Evolutionary conservation across 2,113 vertebrate species (phyloP), one percentile per base, ranked within the genome.

Genomic region (Hemicordylus capensis): DNA sequence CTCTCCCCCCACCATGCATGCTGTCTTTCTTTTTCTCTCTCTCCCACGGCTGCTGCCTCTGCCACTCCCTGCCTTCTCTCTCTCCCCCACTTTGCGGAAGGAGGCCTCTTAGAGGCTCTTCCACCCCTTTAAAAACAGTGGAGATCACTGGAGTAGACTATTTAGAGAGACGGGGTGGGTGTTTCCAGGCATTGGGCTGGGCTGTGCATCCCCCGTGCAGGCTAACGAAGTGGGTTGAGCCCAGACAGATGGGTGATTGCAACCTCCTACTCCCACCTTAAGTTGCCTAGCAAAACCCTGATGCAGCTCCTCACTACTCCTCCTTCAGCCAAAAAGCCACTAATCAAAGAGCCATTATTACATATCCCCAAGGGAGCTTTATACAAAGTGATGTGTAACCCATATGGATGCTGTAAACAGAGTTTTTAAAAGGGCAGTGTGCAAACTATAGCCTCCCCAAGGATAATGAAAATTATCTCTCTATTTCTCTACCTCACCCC

Each of bases 381-480:
- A 91, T 85, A 90, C 87, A 89, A 91, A 90, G 88, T 91, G 93
- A 91, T 94, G 93, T 6, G 89, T 75, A 83, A 87, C 94, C 93
- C 91, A 94, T 95, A 95, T 87, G 95, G 89, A 89, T 93, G 93
- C 92, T 90, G 94, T 95, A 95, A 95, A 95, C 95, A 96, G 87
- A 92, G 93, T 92, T 90, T 95, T 96, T 92, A 95, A 95, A 95
- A 95, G 94, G 95, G 93, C 94, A 92, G 92, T 82, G 93, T 90
- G 94, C 24, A 92, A 90, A 95, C 95, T 94, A 96, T 90, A 91
- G 93, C 89, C 94, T 96, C 92, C 96, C 93, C 91, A 95, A 95
- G 94, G 96, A 95, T 95, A 95, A 95, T 96, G 95, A 96, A 95
- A 96, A 96, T 96, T 96, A 96, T 96, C 95, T 95, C 95, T 95